Evolutionary conservation across 2,888 invertebrate species (phyloP), one percentile per base, ranked within the genome.

Genomic region (Rhagophthalmus giganteus): DNA sequence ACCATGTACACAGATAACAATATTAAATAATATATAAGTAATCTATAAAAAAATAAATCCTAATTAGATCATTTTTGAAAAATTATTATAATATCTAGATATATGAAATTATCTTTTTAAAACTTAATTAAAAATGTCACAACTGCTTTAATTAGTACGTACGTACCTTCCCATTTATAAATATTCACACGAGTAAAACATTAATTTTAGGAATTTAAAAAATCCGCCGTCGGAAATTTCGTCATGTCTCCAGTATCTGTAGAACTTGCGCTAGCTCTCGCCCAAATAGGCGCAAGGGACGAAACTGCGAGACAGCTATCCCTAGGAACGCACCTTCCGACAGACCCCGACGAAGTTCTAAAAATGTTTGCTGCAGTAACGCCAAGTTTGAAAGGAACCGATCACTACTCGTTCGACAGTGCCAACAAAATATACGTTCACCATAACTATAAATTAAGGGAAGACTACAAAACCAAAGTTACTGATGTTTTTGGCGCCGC

Each of bases 401-500:
- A 53, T 11, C 59, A 63, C 2, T 40, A 61, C 20, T 5, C 20
- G 7, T 20, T 20, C 7, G 20, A 20, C 3, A 5, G 66, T 0
- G 70, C 72, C 5, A 72, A 72, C 48, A 85, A 84, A 58, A 75
- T 91, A 3, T 92, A 83, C 66, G 73, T 85, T 0, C 79, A 80
- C 59, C 33, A 67, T 3, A 76, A 76, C 1, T 78, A 81, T 37
- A 67, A 75, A 7, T 60, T 89, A 1, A 75, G 79, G n/a, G 64
- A 78, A 0, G 67, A 75, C 11, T 83, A 84, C 55, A 77, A 80
- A 58, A 73, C 77, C 4, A 72, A 83, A 28, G 82, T 88, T 0
- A 64, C 75, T 5, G 76, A 81, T 13, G 74, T 81, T 26, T 90
- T 88, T 66, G 73, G 79, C 37, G 81, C 87, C 1, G 79, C 76